These are phyloP conservation scores for Dysmachus trigonus DNA, from an alignment of 2,888 invertebrate genomes.

Conservation along the genomic window DNA sequence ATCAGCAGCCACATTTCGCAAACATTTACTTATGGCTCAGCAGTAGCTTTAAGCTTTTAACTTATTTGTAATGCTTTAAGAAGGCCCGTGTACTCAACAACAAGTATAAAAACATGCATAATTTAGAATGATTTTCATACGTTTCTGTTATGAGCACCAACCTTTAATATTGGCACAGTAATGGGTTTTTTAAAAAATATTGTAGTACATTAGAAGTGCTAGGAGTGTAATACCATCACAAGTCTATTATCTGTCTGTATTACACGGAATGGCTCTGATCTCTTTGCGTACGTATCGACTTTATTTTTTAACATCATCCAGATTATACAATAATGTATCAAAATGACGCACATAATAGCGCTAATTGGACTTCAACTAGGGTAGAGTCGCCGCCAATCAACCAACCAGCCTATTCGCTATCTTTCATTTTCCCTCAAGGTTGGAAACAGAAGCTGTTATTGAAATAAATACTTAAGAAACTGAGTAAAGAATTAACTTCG, in stretches of 20 bases:
- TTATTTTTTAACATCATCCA: no score
- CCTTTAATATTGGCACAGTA: neutral
- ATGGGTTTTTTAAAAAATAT: neutral
- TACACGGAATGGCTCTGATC: no score
- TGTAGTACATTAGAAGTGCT: neutral
- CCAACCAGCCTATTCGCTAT: no score
- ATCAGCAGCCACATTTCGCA: neutral
- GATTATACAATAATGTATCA: no score
- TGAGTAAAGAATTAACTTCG: neutral
- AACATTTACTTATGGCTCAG: neutral
- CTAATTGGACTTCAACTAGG: no score
- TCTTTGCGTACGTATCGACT: no score
- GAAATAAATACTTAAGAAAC: neutral
- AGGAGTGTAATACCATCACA: neutral
- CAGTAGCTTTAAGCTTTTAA: neutral
- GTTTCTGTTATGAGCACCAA: neutral
- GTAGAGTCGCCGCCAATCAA: no score
- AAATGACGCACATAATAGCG: no score
- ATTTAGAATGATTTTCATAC: neutral
- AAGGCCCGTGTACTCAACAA: neutral
- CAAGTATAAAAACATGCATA: neutral
- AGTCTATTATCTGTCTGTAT: neutral
- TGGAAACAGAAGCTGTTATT: neutral
- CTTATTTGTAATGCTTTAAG: neutral
- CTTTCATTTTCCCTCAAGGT: neutral